Evolutionary conservation across 2,113 vertebrate species (phyloP).

Genomic region (Pachycephala philippinensis): DNA sequence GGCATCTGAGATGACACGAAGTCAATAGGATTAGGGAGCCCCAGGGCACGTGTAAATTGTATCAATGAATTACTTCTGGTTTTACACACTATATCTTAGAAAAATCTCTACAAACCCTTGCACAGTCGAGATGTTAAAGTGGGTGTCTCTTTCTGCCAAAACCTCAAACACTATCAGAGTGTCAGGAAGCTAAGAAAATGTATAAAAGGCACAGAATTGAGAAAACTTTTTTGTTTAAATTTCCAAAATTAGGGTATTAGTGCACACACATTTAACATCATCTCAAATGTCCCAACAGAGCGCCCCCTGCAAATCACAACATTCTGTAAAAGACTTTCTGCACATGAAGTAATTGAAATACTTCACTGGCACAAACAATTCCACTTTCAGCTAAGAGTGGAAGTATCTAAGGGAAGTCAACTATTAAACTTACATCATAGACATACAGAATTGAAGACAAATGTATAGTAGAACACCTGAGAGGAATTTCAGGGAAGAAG

Average conservation of each 20-base stretch:
- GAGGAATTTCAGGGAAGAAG: neutral
- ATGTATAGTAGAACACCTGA: neutral
- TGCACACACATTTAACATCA: neutral
- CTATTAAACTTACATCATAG: neutral
- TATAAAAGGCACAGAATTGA: neutral
- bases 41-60: neutral
- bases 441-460: neutral
- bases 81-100: neutral
- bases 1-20: neutral
- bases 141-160: neutral
- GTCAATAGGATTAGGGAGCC: neutral
- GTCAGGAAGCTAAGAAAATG: neutral
- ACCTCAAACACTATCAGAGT: neutral
- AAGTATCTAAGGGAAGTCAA: neutral
- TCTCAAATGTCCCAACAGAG: neutral
- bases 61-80: neutral
- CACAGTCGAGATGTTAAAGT: neutral
- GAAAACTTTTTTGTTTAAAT: neutral
- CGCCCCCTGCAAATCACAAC: neutral
- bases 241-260: neutral
- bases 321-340: neutral
- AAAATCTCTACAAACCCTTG: neutral
- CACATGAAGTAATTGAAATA: neutral
- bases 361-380: neutral
- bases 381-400: neutral